phyloP scores from a whole-genome alignment of 2,888 invertebrate species.

The Miltochrista miniata region DNA sequence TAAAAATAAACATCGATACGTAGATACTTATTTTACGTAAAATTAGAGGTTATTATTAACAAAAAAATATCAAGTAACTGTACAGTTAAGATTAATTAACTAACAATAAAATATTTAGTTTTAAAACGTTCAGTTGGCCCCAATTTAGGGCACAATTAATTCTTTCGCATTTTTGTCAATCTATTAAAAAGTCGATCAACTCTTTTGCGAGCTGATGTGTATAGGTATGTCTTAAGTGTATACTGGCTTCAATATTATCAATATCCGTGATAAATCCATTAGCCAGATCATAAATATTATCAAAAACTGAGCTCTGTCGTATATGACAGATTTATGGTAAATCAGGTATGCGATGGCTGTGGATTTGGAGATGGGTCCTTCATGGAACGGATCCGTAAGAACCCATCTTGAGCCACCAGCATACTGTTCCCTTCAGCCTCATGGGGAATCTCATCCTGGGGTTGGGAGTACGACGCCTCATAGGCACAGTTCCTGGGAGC shows the following conservation, averaged over 20 bases:
- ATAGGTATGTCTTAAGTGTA: conserved; percentile 13
- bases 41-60: conserved; percentile 23
- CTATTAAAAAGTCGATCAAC: conserved; percentile 9
- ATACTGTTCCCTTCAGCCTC: conserved; percentile 86
- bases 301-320: conserved; percentile 74
- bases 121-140: conserved; percentile 30
- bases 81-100: conserved; percentile 36
- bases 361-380: conserved; percentile 68
- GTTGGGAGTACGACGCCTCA: conserved; percentile 82
- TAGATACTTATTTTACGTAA: conserved; percentile 37
- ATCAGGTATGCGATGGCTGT: conserved; percentile 75
- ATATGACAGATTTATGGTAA: conserved; percentile 65
- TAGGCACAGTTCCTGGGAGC: conserved; percentile 76
- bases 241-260: conserved; percentile 27
- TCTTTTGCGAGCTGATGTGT: conserved; percentile 7
- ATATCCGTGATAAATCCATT: conserved; percentile 21
- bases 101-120: conserved; percentile 34
- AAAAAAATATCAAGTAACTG: conserved; percentile 26
- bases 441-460: conserved; percentile 76
- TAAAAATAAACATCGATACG: conserved; percentile 22
- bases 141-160: conserved; percentile 15
- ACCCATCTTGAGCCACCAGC: conserved; percentile 95
- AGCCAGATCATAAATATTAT: conserved; percentile 41
- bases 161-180: conserved; percentile 7
- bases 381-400: conserved; percentile 92